A percentile compares a stretch with the other conserved stretches of the same genome.
These are phyloP conservation scores for Troilus luridus DNA, from an alignment of 2,888 invertebrate species.

Conservation along the genomic window DNA sequence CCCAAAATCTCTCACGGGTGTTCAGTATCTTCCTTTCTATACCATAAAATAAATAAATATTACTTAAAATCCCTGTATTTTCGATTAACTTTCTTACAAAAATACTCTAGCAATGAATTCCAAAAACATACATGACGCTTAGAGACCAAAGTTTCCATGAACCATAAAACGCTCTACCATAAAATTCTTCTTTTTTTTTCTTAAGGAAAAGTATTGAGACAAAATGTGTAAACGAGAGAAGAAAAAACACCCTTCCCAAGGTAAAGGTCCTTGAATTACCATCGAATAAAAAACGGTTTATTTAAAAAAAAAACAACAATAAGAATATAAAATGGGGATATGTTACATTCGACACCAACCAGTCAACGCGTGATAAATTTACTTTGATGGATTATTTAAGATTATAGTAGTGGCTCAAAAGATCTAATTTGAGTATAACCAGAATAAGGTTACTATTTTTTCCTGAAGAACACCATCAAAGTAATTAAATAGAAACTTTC, in stretches of 20 bases:
- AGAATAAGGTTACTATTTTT: too few species aligned
- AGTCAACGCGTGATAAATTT: neutral
- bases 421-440: too few species aligned
- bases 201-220: neutral
- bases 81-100: neutral
- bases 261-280: neutral
- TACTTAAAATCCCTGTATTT: too few species aligned
- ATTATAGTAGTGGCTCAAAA: neutral
- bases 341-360: neutral
- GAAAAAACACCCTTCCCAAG: neutral
- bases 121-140: neutral
- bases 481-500: too few species aligned
- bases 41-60: too few species aligned
- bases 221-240: neutral
- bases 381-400: neutral
- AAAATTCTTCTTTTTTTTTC: neutral
- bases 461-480: too few species aligned
- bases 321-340: neutral
- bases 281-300: neutral
- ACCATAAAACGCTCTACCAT: neutral
- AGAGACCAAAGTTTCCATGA: neutral
- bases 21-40: too few species aligned
- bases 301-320: neutral
- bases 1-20: too few species aligned
- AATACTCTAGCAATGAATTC: neutral